Evolutionary conservation across 2,797 vertebrate genomes (phyloP), one percentile per base, ranked within the genome.

Genomic region (Heliangelus exortis): DNA sequence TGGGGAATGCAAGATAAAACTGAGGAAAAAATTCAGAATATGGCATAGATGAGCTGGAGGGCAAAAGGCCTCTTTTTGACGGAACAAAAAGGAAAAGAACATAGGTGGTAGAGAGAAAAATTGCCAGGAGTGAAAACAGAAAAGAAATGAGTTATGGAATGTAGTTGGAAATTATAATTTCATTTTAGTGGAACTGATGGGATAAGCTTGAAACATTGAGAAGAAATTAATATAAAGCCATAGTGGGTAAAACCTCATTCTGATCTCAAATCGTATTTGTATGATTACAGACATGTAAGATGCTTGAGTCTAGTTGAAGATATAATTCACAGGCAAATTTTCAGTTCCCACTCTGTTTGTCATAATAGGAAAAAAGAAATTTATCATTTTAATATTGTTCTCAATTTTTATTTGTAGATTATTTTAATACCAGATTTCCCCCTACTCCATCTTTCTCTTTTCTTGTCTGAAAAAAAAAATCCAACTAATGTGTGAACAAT

Each of bases 391-490:
- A 54, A 28, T 54, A 9, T 10, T 47, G 47, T 36, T 73, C 73
- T 43, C 11, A 12, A 9, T 22, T 3, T 3, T 59, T 26, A 23
- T 48, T 39, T 72, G 16, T 8, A 6, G 4, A 43, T 23, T 68
- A 15, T 51, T 48, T 68, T 47, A 31, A 10, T 45, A 11, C 58
- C 22, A 58, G 47, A 2, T 0, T 66, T 12, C 11, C 2, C 1
- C 2, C 2, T 5, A 4, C 4, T 2, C 1, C 0, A 14, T 2
- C 29, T 50, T 54, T 69, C 51, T 23, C 2, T 81, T 74, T 69
- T 17, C 2, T 48, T 1, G 0, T 33, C 31, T 65, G 8, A 58
- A 87, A 58, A 54, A 54, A 58, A 58, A 55, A 29, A 2, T 41
- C 7, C 5, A 39, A 1, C 3, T 57, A 73, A 43, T 22, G 1